Evolutionary conservation across 2,888 invertebrate genomes (phyloP).

Genomic region (Cerceris rybyensis): DNA sequence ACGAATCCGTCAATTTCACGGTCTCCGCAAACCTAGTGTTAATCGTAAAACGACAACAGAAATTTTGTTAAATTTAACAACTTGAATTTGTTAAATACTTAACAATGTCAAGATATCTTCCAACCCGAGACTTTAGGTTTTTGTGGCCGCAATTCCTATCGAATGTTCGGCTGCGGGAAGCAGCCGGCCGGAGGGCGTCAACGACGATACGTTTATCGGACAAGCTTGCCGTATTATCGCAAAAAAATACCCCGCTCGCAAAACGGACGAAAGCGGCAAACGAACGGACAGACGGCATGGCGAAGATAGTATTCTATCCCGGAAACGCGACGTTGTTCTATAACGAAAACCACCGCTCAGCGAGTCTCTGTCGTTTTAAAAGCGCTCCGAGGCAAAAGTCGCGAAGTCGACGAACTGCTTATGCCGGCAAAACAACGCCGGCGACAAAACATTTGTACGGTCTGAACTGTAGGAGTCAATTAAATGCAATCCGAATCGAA

Average conservation of each 20-base stretch:
- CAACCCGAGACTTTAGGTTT: slow-evolving; percentile 32
- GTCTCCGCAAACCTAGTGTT: too few species aligned
- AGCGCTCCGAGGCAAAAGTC: slow-evolving; percentile 26
- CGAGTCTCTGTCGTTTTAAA: neutral
- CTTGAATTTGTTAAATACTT: too few species aligned
- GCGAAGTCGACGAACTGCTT: slow-evolving; percentile 36
- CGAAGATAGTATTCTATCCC: slow-evolving; percentile 49
- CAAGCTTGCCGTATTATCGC: slow-evolving; percentile 52
- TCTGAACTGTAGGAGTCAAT: slow-evolving; percentile 23
- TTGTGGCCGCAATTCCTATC: slow-evolving; percentile 43
- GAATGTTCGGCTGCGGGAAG: slow-evolving; percentile 64
- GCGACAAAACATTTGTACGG: slow-evolving; percentile 29
- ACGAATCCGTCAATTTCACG: too few species aligned
- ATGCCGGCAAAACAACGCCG: slow-evolving; percentile 29
- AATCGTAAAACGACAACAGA: too few species aligned
- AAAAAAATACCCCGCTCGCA: slow-evolving; percentile 38
- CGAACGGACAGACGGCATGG: slow-evolving; percentile 19
- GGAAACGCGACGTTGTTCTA: slow-evolving; percentile 51
- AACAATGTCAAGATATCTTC: neutral
- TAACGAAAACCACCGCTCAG: slow-evolving; percentile 37
- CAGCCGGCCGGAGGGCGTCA: slow-evolving; percentile 71
- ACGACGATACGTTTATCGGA: slow-evolving; percentile 72
- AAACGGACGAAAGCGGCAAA: slow-evolving; percentile 36
- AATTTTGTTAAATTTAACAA: too few species aligned
- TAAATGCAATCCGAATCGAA: slow-evolving; percentile 18